Conservation (phyloP, 1,140 invertebrate genomes). For the Nephila pilipes region DNA sequence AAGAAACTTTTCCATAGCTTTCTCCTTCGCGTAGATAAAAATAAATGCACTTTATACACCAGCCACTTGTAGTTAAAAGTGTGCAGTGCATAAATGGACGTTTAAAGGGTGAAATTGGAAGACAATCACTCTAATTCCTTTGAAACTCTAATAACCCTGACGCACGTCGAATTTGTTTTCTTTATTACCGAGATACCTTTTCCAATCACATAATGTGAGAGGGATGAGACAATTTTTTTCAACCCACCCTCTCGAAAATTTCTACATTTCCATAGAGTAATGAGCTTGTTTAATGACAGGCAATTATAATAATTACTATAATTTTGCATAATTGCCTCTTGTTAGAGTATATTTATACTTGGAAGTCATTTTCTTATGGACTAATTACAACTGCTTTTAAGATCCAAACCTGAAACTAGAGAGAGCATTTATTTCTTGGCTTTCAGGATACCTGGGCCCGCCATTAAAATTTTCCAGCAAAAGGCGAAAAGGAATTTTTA, state of each 20-base stretch:
- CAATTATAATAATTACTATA: conserved; percentile 63
- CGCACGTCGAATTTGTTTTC: background rate
- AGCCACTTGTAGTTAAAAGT: background rate
- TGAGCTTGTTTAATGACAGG: conserved; percentile 32
- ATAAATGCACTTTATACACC: too few species aligned
- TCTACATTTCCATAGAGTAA: conserved; percentile 39
- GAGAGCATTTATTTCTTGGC: conserved; percentile 18
- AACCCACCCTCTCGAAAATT: conserved; percentile 3
- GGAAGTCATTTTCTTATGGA: conserved; percentile 59
- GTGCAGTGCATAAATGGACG: background rate
- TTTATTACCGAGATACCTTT: background rate
- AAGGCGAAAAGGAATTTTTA: conserved; percentile 35
- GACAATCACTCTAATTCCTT: conserved; percentile 43
- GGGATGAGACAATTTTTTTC: background rate
- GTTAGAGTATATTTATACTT: conserved; percentile 60
- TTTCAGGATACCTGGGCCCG: background rate
- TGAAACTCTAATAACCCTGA: conserved; percentile 42
- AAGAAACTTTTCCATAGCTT: too few species aligned
- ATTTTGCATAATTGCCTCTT: conserved; percentile 55
- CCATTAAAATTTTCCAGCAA: conserved; percentile 25
- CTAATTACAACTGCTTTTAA: conserved; percentile 54
- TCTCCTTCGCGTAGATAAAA: too few species aligned
- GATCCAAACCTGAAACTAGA: conserved; percentile 19
- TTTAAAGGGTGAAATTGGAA: conserved; percentile 7
- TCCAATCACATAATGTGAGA: conserved; percentile 9